Percentiles rank a stretch among this genome's conserved stretches.
Conservation (phyloP, 2,888 invertebrate genomes). For the Sarcophaga variegata region DNA sequence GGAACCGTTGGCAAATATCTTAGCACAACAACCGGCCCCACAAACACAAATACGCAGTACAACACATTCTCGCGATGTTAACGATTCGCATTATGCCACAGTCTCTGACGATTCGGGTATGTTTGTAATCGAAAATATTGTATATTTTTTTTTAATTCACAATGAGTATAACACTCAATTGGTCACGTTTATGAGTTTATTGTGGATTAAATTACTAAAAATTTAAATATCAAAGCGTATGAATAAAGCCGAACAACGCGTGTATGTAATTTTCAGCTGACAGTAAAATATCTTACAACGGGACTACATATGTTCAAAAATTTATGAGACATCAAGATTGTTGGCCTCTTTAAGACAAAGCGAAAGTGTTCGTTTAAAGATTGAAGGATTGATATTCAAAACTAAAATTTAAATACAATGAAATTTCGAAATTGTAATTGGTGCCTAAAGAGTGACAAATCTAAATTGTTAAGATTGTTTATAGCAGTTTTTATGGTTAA, state of each 20-base stretch:
- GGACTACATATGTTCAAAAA: background rate
- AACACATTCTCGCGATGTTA: constrained; percentile 79
- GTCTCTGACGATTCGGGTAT: constrained; percentile 95
- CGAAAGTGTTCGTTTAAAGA: too few relatives aligned
- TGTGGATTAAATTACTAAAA: background rate
- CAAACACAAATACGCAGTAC: constrained; percentile 81
- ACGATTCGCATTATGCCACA: constrained; percentile 92
- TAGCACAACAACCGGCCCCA: constrained; percentile 85
- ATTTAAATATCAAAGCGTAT: background rate
- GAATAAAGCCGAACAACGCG: background rate
- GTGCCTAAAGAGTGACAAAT: too few relatives aligned
- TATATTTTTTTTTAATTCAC: background rate
- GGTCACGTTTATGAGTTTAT: background rate
- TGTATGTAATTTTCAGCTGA: background rate
- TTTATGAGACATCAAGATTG: too few relatives aligned
- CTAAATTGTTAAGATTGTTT: too few relatives aligned
- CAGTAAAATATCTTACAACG: background rate
- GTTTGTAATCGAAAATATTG: background rate
- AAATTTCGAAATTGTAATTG: too few relatives aligned
- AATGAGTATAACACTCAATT: background rate
- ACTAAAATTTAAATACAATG: too few relatives aligned
- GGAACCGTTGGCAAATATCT: constrained; percentile 91
- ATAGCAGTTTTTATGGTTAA: too few relatives aligned
- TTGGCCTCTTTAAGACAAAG: too few relatives aligned
- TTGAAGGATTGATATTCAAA: too few relatives aligned